Evolutionary conservation across 2,113 vertebrate genomes (phyloP), one percentile per base, ranked within the genome.

Genomic region (Rutilus rutilus): DNA sequence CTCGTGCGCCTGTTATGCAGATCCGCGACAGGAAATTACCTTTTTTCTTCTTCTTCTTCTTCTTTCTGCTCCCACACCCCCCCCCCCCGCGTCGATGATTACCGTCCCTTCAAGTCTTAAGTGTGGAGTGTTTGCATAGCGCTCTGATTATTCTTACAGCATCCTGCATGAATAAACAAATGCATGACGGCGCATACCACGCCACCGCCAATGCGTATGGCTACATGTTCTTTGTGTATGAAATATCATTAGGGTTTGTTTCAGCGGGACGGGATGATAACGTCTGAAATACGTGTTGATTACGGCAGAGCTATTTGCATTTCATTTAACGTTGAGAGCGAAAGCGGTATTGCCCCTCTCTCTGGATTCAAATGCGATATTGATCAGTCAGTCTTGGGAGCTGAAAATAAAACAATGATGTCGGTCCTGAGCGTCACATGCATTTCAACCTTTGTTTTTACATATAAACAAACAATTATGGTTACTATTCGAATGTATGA

Each of bases 301-400:
- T 93, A 94, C 92, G 91, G 88, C 89, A 87, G 45, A 87, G 42
- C 85, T 92, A 89, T 92, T 95, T 93, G 92, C 91, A 88, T 94
- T 93, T 90, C 90, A 81, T 92, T 90, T 94, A 90, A 90, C 91
- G 86, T 92, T 89, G 90, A 52, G 57, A 90, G 90, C 91, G 91
- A 90, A 91, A 90, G 88, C 87, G 91, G 91, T 89, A 77, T 90
- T 85, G 83, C 82, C 87, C 89, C 88, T 86, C 91, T 89, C 89
- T 82, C 90, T 77, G 85, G 90, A 94, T 95, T 95, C 92, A 95
- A 95, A 94, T 94, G 93, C 88, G 90, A 62, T 95, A 95, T 95
- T 95, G 94, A 95, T 96, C 92, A 93, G 81, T 57, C 86, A 87
- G 88, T 89, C 93, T 91, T 84, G 85, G 36, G 89, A 88, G 90